phyloP scores from a whole-genome alignment of 37 sponge, comb jelly and placozoan genomes.

The Ephydatia muelleri region DNA sequence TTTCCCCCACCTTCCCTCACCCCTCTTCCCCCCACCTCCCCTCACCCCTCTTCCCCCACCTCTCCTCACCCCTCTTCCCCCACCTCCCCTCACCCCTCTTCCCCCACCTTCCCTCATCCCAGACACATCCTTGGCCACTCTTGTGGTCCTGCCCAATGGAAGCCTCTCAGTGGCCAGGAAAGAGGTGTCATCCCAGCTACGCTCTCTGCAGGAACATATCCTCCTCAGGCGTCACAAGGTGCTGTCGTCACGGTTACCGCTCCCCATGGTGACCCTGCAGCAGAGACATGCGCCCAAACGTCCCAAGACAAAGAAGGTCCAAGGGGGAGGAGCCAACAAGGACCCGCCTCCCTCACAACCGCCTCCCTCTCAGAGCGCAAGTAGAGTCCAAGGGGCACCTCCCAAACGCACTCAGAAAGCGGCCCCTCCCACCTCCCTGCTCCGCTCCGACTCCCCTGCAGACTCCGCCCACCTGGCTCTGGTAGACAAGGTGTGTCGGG shows the following conservation, averaged over 20 bases:
- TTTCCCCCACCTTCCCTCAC: too few relatives aligned
- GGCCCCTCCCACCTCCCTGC: neutral
- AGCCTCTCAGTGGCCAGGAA: neutral
- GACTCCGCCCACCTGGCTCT: conserved; percentile 4
- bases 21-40: too few relatives aligned
- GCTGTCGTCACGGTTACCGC: conserved; percentile 5
- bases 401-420: neutral
- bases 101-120: neutral
- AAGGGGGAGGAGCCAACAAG: neutral
- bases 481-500: neutral
- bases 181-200: conserved; percentile 24
- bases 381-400: too few relatives aligned
- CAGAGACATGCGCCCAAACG: conserved; percentile 3
- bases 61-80: too few relatives aligned
- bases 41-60: too few relatives aligned
- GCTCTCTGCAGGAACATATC: conserved; percentile 51
- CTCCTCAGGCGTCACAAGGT: conserved; percentile 34
- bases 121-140: conserved; percentile 50
- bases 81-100: too few relatives aligned
- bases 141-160: conserved; percentile 43
- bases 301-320: too few relatives aligned
- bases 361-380: too few relatives aligned
- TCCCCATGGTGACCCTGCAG: neutral
- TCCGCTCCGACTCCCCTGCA: neutral
- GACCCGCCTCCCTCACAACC: too few relatives aligned